These are phyloP conservation scores for Columbina picui DNA, from an alignment of 2,113 vertebrate species.

Conservation along the genomic window DNA sequence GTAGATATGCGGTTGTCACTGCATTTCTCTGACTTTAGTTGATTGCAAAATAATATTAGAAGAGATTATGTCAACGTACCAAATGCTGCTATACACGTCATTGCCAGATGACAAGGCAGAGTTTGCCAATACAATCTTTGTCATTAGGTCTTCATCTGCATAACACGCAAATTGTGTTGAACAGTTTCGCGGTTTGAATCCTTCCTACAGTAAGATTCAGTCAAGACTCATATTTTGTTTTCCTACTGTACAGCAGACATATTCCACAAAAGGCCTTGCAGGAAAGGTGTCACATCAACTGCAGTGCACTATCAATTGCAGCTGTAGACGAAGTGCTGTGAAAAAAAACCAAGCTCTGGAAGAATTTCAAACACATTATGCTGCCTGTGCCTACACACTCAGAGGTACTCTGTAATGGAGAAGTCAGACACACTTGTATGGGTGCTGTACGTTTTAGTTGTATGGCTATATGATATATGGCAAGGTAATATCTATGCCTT, in stretches of 20 bases:
- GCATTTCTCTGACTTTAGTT: slow-evolving; percentile 42
- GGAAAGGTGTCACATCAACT: slow-evolving; percentile 42
- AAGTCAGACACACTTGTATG: neutral
- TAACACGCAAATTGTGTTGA: slow-evolving; percentile 73
- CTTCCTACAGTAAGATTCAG: slow-evolving; percentile 58
- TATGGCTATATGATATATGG: neutral
- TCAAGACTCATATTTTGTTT: slow-evolving; percentile 67
- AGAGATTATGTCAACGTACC: slow-evolving; percentile 66
- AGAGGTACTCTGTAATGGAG: neutral
- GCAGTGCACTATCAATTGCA: neutral
- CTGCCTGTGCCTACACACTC: neutral
- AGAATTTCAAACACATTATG: slow-evolving; percentile 21
- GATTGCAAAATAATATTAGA: slow-evolving; percentile 72
- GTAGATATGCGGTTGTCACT: slow-evolving; percentile 32
- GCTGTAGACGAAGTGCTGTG: slow-evolving; percentile 20
- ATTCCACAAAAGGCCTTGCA: slow-evolving; percentile 67
- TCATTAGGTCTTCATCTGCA: slow-evolving; percentile 76
- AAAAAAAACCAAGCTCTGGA: slow-evolving; percentile 35
- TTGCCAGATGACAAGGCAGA: slow-evolving; percentile 64
- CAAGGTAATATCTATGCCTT: neutral
- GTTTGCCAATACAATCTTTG: slow-evolving; percentile 72
- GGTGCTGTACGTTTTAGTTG: neutral
- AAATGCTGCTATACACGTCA: slow-evolving; percentile 41
- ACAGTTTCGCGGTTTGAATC: slow-evolving; percentile 69
- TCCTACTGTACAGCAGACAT: slow-evolving; percentile 61